These are phyloP conservation scores for Danionella cerebrum DNA, from an alignment of 2,113 vertebrate genomes.

Conservation along the genomic window DNA sequence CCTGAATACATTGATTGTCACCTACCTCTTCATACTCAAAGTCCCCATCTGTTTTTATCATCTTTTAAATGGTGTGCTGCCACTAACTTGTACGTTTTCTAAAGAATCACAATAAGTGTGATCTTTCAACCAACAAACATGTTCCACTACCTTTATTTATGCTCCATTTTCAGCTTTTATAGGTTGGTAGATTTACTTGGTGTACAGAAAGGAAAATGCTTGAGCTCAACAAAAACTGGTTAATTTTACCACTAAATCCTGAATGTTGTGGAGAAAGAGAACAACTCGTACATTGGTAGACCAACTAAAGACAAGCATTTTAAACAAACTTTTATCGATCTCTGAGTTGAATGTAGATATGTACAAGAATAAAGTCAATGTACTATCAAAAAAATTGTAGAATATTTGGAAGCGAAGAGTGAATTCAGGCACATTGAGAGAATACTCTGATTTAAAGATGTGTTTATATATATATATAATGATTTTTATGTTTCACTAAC, in stretches of 20 bases:
- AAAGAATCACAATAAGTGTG: slow-evolving; percentile 5
- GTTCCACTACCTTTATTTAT: slow-evolving; percentile 31
- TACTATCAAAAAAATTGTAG: not conserved
- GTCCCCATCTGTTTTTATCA: not conserved
- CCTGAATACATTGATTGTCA: too few relatives aligned
- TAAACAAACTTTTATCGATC: too few relatives aligned
- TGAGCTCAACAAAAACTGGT: too few relatives aligned
- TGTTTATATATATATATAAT: slow-evolving; percentile 17
- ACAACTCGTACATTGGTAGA: too few relatives aligned
- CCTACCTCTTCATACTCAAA: not conserved
- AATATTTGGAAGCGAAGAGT: not conserved
- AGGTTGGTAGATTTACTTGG: not conserved
- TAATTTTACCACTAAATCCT: too few relatives aligned
- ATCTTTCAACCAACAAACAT: slow-evolving; percentile 29
- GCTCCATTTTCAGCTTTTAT: not conserved
- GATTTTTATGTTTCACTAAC: slow-evolving; percentile 65
- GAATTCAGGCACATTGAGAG: not conserved
- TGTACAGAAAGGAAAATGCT: too few relatives aligned
- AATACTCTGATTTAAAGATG: not conserved
- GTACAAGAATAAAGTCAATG: not conserved
- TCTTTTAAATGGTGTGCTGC: not conserved
- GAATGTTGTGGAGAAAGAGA: too few relatives aligned
- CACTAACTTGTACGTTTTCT: not conserved
- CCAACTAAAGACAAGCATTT: too few relatives aligned
- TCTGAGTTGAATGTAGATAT: not conserved